Conservation (phyloP, 2,888 invertebrate species). For the Heliconius aoede region DNA sequence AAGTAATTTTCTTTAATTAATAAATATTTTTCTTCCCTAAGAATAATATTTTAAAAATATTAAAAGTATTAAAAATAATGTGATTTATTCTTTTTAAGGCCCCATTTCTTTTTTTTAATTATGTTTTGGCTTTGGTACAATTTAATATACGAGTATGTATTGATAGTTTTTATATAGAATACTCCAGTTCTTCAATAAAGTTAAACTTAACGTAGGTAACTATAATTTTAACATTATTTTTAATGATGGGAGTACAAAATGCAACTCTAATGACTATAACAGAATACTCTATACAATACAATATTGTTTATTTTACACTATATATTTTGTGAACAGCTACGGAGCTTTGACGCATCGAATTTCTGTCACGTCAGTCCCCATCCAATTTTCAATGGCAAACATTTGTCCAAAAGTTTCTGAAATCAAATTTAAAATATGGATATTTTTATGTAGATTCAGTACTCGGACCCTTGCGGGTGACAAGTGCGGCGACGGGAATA, state of each 20-base stretch:
- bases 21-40: no score
- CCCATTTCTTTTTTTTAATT: no score
- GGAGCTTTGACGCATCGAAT: conserved; percentile 53
- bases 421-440: conserved; percentile 83
- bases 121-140: no score
- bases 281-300: background rate
- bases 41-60: no score
- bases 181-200: background rate
- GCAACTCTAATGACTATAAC: background rate
- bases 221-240: no score
- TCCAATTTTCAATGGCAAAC: conserved; percentile 82
- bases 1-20: no score
- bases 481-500: conserved; percentile 61
- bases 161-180: background rate
- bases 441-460: conserved; percentile 76
- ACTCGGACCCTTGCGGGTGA: conserved; percentile 74
- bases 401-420: conserved; percentile 76
- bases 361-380: conserved; percentile 77
- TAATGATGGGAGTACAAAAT: background rate
- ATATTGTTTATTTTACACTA: background rate
- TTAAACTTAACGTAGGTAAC: background rate
- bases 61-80: no score
- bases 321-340: conserved; percentile 46
- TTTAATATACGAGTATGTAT: no score
- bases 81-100: no score